Base-by-base conservation (phyloP, 2,888 invertebrate genomes). In the Gonocerus acuteangulatus region DNA sequence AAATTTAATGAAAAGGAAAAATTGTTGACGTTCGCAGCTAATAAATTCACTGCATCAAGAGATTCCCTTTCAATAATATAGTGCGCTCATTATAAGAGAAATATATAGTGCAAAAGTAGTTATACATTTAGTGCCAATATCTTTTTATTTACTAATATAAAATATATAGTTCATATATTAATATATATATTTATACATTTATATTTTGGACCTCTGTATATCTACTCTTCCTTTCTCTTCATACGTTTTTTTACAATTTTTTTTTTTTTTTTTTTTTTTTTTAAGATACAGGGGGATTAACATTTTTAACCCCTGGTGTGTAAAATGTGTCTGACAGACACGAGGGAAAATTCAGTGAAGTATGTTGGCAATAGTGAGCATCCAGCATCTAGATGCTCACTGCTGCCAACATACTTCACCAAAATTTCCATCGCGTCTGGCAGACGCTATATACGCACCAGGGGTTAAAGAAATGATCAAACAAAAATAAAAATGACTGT, bases 1-100 rank as follows among this genome's bases (percentile, higher is more conserved):
- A 42, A 22, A 4, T 42, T 54, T 34, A 36, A 15, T 54, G 42
- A 42, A 42, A 22, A 54, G 54, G 39, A 54, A 54, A 54, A 18
- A 39, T 54, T 54, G 22, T 54, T 54, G 54, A 39, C 36, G 21
- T 54, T 54, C 21, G 19, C 54, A 54, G 36, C 54, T 42, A 54
- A 42, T 4, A 42, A 39, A 39, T 15, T 34, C 42, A 22, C 54
- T 54, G 39, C 54, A 39, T 39, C 42, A 54, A 54, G 54, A 42
- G 54, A 54, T 42, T 54, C 42, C 54, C 42, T 54, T 19, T 51
- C 15, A n/a, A 54, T 42, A 54, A 39, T 34, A 54, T 19, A 19
- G 23, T 54, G 54, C 42, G 54, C 54, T 54, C 42, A 22, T 9
- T 39, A 47, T 13, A 21, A 42, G 42, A 39, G 13, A 54, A n/a